Base-by-base conservation (phyloP, 1,140 invertebrate genomes). In the Hesperophylax magnus region DNA sequence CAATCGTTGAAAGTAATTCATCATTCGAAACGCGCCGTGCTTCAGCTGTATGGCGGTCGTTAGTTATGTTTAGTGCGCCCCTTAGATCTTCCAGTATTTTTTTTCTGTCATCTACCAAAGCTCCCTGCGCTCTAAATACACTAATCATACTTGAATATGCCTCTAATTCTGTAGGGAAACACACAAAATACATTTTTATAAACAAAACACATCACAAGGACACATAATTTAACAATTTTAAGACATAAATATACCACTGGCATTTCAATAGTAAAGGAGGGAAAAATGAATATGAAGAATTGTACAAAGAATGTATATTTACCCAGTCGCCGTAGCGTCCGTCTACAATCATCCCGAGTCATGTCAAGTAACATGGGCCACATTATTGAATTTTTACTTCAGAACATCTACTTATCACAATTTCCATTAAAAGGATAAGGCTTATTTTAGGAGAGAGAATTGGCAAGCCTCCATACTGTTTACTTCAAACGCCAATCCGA, bases 111-210 rank as follows among this genome's bases (percentile, higher is more conserved):
- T 93, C 93, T 85, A 93, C 96, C 54, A 98, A 93, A 86, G 94
- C 92, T 78, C 97, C 97, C 91, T 98, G 97, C 86, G 97, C 97
- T 89, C 97, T 93, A 87, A 98, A 93, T 82, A 96, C 96, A 86
- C 95, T 96, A 69, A 98, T 93, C 87, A 98, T 92, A 86, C 93
- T 93, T 84, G 95, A 94, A 92, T 98, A 98, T 82, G 97, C 96
- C 90, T 97, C 96, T 84, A 98, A 89, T 92, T 98, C 97, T 97
- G 86, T 75, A 58, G 34, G 47, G 60, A 54, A 60, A 67, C 27
- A 67, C 3, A 67, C 8, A 67, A 67, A 54, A 91, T 90, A 86
- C 84, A 88, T 87, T 85, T 72, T 85, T 83, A 85, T 34, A 58
- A 52, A 47, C 34, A 34, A n/a, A 58, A 47, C 39, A 14, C 58